phyloP scores from a whole-genome alignment of 2,888 invertebrate genomes.

The Apamea anceps region DNA sequence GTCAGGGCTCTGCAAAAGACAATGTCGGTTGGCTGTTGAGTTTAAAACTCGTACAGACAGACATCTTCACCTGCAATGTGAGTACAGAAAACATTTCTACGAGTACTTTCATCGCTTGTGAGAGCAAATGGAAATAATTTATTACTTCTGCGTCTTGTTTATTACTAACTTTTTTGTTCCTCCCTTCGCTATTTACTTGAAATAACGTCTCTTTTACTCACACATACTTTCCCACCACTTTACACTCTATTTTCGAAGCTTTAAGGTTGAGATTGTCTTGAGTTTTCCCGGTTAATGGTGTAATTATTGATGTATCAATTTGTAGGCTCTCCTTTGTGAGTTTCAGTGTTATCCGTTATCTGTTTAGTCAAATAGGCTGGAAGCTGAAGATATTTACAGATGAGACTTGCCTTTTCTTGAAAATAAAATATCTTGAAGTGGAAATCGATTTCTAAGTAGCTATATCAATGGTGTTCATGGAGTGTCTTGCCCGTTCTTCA shows the following conservation, averaged over 20 bases:
- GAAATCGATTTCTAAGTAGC: neutral
- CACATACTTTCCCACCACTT: neutral
- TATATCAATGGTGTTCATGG: neutral
- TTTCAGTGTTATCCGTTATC: constrained; percentile 42
- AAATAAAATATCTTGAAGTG: constrained; percentile 17
- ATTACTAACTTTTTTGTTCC: constrained; percentile 57
- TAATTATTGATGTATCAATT: constrained; percentile 66
- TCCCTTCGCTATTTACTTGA: constrained; percentile 43
- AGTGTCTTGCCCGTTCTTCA: too few species aligned
- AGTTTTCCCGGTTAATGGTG: constrained; percentile 30
- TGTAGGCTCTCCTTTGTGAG: constrained; percentile 31
- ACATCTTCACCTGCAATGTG: neutral
- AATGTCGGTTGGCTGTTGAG: neutral
- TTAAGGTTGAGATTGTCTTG: constrained; percentile 5
- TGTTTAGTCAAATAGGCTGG: constrained; percentile 50
- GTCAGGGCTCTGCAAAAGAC: neutral
- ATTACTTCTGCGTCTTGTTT: constrained; percentile 60
- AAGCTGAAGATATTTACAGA: constrained; percentile 46
- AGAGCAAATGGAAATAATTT: constrained; percentile 61
- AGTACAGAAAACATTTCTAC: constrained; percentile 38
- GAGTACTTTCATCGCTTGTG: constrained; percentile 25
- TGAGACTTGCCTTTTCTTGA: neutral
- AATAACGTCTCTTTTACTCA: constrained; percentile 43
- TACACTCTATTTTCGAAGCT: fast-evolving
- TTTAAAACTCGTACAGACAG: constrained; percentile 18